A percentile compares a stretch with the other conserved stretches of the same genome.
These are phyloP conservation scores for Plutella xylostella DNA, from an alignment of 2,888 invertebrate genomes.

Conservation along the genomic window DNA sequence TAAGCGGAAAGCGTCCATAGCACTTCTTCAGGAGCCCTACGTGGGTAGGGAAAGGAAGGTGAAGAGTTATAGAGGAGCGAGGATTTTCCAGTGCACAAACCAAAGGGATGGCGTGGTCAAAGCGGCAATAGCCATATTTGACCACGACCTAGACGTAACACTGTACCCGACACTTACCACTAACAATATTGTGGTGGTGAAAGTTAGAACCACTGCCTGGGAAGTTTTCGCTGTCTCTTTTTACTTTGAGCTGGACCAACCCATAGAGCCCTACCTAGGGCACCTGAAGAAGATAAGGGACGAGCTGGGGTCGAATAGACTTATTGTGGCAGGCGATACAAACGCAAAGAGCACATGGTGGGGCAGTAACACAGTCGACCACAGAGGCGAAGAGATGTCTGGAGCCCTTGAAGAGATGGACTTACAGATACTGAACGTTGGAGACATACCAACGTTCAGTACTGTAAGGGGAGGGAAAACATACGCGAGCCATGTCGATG, in stretches of 20 bases:
- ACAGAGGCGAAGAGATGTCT: slow-evolving; percentile 2
- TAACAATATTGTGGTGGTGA: slow-evolving; percentile 1
- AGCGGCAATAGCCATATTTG: slow-evolving; percentile 9
- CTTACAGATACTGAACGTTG: slow-evolving; percentile 2
- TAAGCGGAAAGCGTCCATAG: not conserved
- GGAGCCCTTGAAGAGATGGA: slow-evolving; percentile 1
- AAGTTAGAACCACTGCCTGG: slow-evolving; percentile 1
- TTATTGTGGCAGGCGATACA: slow-evolving; percentile 6
- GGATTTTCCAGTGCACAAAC: not conserved
- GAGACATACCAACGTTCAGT: not conserved
- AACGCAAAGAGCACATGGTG: slow-evolving; percentile 11
- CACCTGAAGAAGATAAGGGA: not conserved
- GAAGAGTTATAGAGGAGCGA: not conserved
- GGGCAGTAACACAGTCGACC: slow-evolving; percentile 6
- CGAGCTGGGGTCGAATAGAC: not conserved
- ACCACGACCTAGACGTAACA: not conserved
- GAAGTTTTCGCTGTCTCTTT: not conserved
- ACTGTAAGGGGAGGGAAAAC: not conserved
- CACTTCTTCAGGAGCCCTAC: slow-evolving; percentile 11
- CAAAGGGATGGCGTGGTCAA: slow-evolving; percentile 1
- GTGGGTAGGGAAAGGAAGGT: slow-evolving; percentile 1
- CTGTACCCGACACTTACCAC: not conserved
- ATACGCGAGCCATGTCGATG: slow-evolving; percentile 1
- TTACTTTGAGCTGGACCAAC: slow-evolving; percentile 8
- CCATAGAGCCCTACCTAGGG: slow-evolving; percentile 9